Base-by-base conservation (phyloP, 2,797 vertebrate species). In the Coranthus polyacanthus region DNA sequence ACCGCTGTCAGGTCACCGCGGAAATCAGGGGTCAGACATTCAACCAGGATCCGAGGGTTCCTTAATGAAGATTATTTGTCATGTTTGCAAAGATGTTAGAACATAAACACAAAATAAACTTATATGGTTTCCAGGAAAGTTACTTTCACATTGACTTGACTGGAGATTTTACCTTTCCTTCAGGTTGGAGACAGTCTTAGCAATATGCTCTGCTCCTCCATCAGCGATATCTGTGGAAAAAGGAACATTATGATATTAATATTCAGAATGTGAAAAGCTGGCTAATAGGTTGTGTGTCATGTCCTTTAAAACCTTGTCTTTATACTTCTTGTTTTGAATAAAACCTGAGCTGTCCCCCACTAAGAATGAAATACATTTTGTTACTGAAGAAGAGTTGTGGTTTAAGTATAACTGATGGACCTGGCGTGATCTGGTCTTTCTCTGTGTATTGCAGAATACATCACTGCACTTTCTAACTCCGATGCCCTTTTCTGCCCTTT, bases 21-120 rank as follows among this genome's bases (percentile, higher is more conserved):
- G 47, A 99, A 99, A 88, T 99, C 98, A 17, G 98, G 97, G 0
- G 98, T 99, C 36, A 99, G 90, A 82, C 98, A 99, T 81, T 99
- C 98, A 10, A 99, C 95, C 45, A 98, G 80, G 76, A 99, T 96
- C 45, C 84, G 90, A n/a, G 94, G 22, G 62, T 94, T 95, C 89
- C 98, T 99, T 63, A 3, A 66, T 22, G 10, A 26, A 55, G 39
- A 46, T 12, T 7, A 11, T 53, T 51, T 22, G 13, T 47, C 34
- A 0, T 9, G 21, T 32, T 32, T 29, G 6, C 11, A 3, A n/a
- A 22, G 0, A 39, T 6, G 12, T 41, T 4, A 36, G 36, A 12
- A 58, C 10, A 46, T 0, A 62, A 29, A 38, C 0, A 37, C 6
- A 0, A 0, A 0, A 45, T 7, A 21, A 16, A 44, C 49, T 10